Conservation (phyloP, 2,888 invertebrate species). For the Margaritifera margaritifera region DNA sequence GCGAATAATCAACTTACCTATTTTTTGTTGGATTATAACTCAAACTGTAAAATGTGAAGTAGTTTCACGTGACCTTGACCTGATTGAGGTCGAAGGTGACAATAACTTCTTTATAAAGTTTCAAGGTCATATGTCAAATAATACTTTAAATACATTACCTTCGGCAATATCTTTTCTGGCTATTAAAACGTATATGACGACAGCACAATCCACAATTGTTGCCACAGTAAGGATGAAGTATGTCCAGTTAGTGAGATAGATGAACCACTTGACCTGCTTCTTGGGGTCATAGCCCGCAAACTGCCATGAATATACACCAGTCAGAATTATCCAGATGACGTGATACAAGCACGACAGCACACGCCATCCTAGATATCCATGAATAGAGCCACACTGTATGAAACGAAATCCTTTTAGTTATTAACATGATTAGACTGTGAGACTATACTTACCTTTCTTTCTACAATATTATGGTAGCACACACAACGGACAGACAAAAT, state of each 20-base stretch:
- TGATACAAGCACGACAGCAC: conserved; percentile 47
- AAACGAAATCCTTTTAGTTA: neutral
- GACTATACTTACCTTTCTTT: too few species aligned
- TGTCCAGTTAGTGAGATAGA: conserved; percentile 56
- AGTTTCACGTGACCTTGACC: too few species aligned
- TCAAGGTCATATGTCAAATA: too few species aligned
- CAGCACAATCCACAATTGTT: conserved; percentile 41
- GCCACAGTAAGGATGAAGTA: conserved; percentile 49
- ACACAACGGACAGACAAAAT: too few species aligned
- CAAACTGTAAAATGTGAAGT: too few species aligned
- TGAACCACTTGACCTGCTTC: conserved; percentile 54
- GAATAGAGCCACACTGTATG: conserved; percentile 40
- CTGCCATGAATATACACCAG: conserved; percentile 37
- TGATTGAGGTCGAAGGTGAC: too few species aligned
- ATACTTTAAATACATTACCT: conserved; percentile 20
- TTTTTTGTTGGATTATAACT: too few species aligned
- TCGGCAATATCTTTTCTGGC: conserved; percentile 34
- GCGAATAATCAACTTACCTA: too few species aligned
- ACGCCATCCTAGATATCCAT: conserved; percentile 44
- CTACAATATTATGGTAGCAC: too few species aligned
- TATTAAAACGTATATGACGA: conserved; percentile 31
- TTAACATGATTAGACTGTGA: too few species aligned
- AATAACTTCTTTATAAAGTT: too few species aligned
- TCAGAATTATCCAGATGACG: conserved; percentile 39
- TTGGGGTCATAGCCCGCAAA: conserved; percentile 37